Conservation (phyloP, 2,797 vertebrate species). For the Gymnoscopelus braueri region DNA sequence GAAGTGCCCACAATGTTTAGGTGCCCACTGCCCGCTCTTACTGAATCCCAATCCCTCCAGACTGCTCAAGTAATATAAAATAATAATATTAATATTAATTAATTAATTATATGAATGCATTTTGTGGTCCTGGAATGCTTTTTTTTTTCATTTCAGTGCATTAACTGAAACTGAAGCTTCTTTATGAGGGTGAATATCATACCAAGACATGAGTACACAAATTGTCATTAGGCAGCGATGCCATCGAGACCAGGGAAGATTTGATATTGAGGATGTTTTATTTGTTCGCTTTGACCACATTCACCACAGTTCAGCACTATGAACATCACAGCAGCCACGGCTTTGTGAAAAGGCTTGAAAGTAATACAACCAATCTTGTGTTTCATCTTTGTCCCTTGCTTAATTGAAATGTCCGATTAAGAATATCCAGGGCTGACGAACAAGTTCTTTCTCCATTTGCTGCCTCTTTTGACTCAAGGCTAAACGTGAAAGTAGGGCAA, state of each 20-base stretch:
- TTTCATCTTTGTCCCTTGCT: conserved; percentile 28
- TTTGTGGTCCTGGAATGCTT: conserved; percentile 21
- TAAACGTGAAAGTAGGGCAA: conserved; percentile 37
- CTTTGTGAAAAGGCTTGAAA: conserved; percentile 28
- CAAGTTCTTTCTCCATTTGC: conserved; percentile 39
- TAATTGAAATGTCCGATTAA: conserved; percentile 27
- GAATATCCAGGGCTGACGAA: conserved; percentile 29
- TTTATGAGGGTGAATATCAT: too few species aligned
- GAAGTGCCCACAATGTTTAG: too few species aligned
- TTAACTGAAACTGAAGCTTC: conserved; percentile 27
- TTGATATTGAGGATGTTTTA: conserved; percentile 12
- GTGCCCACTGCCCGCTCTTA: too few species aligned
- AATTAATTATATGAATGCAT: conserved; percentile 29
- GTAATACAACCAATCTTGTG: conserved; percentile 37
- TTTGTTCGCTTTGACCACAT: conserved; percentile 26
- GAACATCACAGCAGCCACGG: conserved; percentile 17
- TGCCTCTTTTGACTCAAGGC: conserved; percentile 42
- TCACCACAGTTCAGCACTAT: neutral
- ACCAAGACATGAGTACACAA: too few species aligned
- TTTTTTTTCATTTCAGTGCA: conserved; percentile 31
- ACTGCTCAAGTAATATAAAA: too few species aligned
- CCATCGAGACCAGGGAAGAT: too few species aligned
- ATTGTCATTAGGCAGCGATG: too few species aligned
- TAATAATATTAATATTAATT: too few species aligned
- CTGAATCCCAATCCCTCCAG: too few species aligned